Evolutionary conservation across 1,140 invertebrate species (phyloP).

Genomic region (Cyclina sinensis): DNA sequence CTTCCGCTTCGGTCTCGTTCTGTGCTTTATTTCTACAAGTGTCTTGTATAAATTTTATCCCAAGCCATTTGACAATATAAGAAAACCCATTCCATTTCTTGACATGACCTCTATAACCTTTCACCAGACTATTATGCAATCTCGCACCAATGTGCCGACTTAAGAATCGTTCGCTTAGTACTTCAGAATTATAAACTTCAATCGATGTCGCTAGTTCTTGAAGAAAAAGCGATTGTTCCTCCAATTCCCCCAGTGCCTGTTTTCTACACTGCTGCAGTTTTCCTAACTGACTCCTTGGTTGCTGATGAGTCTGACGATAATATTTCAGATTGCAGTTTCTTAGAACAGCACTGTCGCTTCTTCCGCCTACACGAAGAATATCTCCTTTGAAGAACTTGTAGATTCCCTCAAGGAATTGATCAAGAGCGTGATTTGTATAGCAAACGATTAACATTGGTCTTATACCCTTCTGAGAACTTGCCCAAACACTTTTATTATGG

Average conservation of each 20-base stretch:
- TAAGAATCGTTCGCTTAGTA: conserved; percentile 1
- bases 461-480: background rate
- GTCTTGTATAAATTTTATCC: background rate
- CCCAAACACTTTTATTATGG: conserved; percentile 79
- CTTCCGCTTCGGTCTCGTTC: background rate
- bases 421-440: conserved; percentile 95
- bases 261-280: conserved; percentile 15
- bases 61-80: background rate
- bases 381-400: conserved; percentile 68
- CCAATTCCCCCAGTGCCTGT: background rate
- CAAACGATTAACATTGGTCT: conserved; percentile 93
- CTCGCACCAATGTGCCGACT: background rate
- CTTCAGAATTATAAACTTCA: background rate
- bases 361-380: conserved; percentile 92
- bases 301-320: background rate
- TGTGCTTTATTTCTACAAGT: background rate
- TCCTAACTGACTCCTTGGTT: background rate
- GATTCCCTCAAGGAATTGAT: conserved; percentile 93
- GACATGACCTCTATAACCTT: background rate
- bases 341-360: conserved; percentile 82
- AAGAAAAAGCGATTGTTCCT: background rate
- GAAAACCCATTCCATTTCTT: background rate
- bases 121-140: background rate
- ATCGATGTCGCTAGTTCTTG: background rate
- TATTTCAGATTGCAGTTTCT: conserved; percentile 27